Evolutionary conservation across 2,113 vertebrate species (phyloP).

Genomic region (Garra rufa): DNA sequence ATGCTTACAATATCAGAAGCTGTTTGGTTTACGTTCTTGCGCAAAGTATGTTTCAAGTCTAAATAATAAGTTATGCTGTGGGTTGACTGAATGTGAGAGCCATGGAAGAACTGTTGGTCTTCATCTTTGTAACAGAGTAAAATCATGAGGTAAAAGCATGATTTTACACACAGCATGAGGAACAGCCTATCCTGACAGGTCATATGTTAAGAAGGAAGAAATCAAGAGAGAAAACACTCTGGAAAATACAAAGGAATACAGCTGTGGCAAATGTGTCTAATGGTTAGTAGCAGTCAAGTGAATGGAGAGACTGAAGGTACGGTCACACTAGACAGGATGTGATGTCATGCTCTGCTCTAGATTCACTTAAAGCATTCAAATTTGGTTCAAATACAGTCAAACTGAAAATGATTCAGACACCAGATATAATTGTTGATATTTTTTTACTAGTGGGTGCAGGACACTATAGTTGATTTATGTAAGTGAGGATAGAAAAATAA

Average conservation of each 20-base stretch:
- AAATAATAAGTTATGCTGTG: conserved; percentile 25
- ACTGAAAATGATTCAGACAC: no score
- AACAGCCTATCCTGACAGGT: conserved; percentile 80
- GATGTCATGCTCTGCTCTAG: background rate
- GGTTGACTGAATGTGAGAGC: conserved; percentile 76
- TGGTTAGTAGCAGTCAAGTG: conserved; percentile 93
- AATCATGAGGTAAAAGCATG: conserved; percentile 89
- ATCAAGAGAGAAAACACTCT: conserved; percentile 46
- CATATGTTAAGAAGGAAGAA: conserved; percentile 78
- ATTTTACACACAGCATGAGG: conserved; percentile 82
- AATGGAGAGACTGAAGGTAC: conserved; percentile 66
- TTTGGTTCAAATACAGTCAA: no score
- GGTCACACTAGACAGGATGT: conserved; percentile 8
- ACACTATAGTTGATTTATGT: no score
- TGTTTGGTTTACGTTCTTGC: background rate
- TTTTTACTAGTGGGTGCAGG: no score
- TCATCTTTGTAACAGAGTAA: conserved; percentile 84
- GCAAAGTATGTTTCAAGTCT: background rate
- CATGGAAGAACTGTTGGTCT: conserved; percentile 82
- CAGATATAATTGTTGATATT: no score
- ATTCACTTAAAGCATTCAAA: background rate
- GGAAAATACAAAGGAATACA: conserved; percentile 65
- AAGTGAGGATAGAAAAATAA: no score
- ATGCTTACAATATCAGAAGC: background rate
- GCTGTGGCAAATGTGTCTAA: conserved; percentile 82